These are phyloP conservation scores for Allacma fusca DNA, from an alignment of 2,888 invertebrate genomes.

Conservation along the genomic window DNA sequence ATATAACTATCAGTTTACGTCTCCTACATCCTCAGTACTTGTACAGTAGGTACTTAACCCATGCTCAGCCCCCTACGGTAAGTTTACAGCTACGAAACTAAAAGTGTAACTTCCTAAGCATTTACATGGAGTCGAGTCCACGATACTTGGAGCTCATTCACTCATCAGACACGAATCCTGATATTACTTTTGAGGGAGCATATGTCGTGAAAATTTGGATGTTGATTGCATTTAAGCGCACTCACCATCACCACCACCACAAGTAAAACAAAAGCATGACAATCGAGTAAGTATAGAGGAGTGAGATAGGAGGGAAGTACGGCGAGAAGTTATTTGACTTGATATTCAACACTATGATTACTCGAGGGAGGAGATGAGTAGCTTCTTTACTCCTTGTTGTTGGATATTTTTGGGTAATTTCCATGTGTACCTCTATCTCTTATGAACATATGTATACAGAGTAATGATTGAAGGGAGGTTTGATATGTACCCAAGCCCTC, in stretches of 20 bases:
- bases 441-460: no score
- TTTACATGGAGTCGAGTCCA: no score
- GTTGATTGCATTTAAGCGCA: slow-evolving; percentile 11
- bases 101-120: no score
- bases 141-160: no score
- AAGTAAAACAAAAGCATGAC: slow-evolving; percentile 9
- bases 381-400: slow-evolving; percentile 6
- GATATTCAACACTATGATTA: slow-evolving; percentile 9
- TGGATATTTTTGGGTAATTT: background rate
- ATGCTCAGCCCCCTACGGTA: no score
- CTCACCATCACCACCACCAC: slow-evolving; percentile 16
- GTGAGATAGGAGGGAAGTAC: background rate
- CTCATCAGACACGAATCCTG: background rate
- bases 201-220: slow-evolving; percentile 5
- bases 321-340: slow-evolving; percentile 16
- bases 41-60: no score
- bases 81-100: background rate
- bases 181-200: background rate
- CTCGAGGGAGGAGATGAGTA: slow-evolving; percentile 8
- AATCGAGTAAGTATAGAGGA: background rate
- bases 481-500: background rate
- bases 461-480: no score
- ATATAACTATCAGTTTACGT: no score
- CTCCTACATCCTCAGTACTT: no score
- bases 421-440: background rate